Conservation (phyloP, 2,113 vertebrate species). For the Scatophagus argus region DNA sequence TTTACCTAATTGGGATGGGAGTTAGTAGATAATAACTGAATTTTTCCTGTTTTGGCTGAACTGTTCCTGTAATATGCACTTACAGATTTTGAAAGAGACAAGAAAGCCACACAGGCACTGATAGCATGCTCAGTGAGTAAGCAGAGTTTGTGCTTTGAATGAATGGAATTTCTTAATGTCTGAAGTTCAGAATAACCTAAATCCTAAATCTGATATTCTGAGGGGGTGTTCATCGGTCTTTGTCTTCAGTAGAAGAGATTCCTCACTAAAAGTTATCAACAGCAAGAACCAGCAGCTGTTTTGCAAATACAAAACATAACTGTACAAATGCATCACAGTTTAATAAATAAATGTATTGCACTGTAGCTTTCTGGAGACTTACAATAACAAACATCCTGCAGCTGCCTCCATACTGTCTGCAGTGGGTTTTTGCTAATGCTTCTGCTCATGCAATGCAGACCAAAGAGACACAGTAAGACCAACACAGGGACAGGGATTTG, state of each 20-base stretch:
- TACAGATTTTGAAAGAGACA: no score
- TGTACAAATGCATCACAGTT: not conserved
- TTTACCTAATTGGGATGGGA: no score
- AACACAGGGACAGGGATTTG: not conserved
- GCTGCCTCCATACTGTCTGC: not conserved
- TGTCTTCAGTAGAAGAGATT: not conserved
- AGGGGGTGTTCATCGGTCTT: not conserved
- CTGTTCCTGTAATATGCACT: no score
- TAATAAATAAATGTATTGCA: not conserved
- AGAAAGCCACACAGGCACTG: not conserved
- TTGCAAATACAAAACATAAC: not conserved
- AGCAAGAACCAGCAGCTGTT: not conserved
- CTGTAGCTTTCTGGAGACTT: not conserved
- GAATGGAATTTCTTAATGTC: not conserved
- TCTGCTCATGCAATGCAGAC: not conserved
- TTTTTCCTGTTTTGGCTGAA: no score
- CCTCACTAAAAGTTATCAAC: not conserved
- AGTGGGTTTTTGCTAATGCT: not conserved
- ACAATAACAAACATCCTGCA: not conserved
- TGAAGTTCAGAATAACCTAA: not conserved
- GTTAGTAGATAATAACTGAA: no score
- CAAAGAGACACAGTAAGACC: not conserved
- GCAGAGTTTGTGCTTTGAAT: not conserved
- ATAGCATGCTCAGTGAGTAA: not conserved
- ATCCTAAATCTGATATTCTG: not conserved